These are phyloP conservation scores for Spea bombifrons DNA, from an alignment of 2,113 vertebrate species.

Conservation along the genomic window DNA sequence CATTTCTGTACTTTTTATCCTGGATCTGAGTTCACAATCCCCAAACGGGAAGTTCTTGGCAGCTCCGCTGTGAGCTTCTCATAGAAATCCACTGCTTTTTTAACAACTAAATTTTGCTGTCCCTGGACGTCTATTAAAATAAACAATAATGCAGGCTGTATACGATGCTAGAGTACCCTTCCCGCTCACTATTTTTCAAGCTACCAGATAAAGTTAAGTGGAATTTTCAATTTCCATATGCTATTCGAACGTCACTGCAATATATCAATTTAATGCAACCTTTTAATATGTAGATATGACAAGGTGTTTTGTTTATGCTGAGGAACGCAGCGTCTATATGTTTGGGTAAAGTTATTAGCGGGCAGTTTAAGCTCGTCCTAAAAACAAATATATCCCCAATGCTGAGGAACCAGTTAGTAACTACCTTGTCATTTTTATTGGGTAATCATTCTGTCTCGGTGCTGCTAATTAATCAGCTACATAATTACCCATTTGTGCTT, in stretches of 20 bases:
- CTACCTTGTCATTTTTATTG: conserved; percentile 48
- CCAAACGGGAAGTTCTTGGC: too few relatives aligned
- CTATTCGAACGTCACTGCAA: conserved; percentile 19
- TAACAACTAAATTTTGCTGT: background rate
- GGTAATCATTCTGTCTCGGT: conserved; percentile 47
- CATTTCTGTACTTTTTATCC: too few relatives aligned
- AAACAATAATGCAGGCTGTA: background rate
- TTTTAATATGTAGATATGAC: conserved; percentile 23
- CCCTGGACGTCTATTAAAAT: background rate
- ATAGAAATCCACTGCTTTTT: too few relatives aligned
- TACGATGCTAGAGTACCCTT: background rate
- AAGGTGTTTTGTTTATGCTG: conserved; percentile 38
- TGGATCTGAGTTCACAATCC: too few relatives aligned
- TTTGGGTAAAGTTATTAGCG: conserved; percentile 39
- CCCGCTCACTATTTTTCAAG: background rate
- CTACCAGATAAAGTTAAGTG: conserved; percentile 31
- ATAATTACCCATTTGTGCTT: conserved; percentile 48
- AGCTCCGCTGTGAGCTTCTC: too few relatives aligned
- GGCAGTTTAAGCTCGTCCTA: conserved; percentile 22
- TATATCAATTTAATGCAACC: conserved; percentile 36
- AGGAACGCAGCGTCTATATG: conserved; percentile 21
- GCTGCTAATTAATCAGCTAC: conserved; percentile 45
- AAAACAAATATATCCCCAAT: conserved; percentile 44
- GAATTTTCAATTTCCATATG: conserved; percentile 26
- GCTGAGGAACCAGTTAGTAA: conserved; percentile 44